Percentiles rank a stretch among this genome's conserved stretches.
These are phyloP conservation scores for Philopedon plagiatum DNA, from an alignment of 2,888 invertebrate species.

Conservation along the genomic window DNA sequence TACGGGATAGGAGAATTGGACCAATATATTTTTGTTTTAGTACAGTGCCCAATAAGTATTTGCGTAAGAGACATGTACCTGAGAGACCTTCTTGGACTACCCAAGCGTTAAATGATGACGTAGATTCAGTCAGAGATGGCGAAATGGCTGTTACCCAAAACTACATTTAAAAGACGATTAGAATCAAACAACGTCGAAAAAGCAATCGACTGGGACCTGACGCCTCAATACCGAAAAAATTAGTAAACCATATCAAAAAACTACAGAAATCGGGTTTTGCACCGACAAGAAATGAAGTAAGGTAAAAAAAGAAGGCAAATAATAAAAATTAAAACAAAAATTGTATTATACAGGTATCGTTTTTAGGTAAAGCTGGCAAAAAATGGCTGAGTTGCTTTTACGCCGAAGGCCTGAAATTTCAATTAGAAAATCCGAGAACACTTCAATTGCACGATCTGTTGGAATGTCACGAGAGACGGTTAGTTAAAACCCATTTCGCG, in stretches of 20 bases:
- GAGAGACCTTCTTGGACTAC: constrained; percentile 8
- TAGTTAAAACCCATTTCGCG: constrained; percentile 8
- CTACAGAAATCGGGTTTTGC: constrained; percentile 33
- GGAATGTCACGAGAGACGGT: neutral
- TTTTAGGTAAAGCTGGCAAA: neutral
- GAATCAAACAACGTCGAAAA: constrained; percentile 34
- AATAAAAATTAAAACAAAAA: neutral
- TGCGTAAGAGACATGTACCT: constrained; percentile 7
- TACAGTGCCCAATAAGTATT: constrained; percentile 29
- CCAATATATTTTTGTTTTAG: constrained; percentile 10
- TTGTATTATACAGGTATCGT: neutral
- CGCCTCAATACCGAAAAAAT: constrained; percentile 8
- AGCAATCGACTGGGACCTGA: no score
- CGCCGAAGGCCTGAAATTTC: no score
- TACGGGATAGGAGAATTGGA: constrained; percentile 13
- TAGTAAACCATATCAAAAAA: constrained; percentile 28
- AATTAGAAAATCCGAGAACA: neutral
- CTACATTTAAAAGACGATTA: constrained; percentile 42
- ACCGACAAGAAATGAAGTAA: constrained; percentile 21
- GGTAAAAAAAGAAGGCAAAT: neutral
- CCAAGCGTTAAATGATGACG: constrained; percentile 11
- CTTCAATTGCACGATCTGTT: neutral
- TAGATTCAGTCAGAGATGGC: constrained; percentile 24
- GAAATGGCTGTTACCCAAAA: constrained; percentile 41
- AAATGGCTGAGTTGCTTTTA: neutral